Evolutionary conservation across 2,888 invertebrate species (phyloP).

Genomic region (Tuberolachnus salignus): DNA sequence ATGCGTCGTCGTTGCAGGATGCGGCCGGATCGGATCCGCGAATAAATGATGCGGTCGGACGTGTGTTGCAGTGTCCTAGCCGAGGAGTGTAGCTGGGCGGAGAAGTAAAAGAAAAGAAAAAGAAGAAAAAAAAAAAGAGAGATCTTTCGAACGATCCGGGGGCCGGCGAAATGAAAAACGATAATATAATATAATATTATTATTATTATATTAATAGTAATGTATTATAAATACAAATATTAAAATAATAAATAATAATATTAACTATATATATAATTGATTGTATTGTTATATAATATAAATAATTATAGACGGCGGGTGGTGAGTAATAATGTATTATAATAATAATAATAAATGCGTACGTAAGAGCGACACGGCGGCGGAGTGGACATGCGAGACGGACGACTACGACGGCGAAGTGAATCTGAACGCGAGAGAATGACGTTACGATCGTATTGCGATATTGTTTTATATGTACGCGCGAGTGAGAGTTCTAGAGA

Average conservation of each 20-base stretch:
- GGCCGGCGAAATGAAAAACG: too few species aligned
- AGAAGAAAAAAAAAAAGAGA: too few species aligned
- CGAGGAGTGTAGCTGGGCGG: too few species aligned
- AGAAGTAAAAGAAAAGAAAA: too few species aligned
- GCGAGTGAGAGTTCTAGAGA: too few species aligned
- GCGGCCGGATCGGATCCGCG: too few species aligned
- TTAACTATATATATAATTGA: neutral
- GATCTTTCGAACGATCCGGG: too few species aligned
- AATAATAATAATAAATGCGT: neutral
- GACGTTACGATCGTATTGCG: neutral
- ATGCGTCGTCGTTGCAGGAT: neutral
- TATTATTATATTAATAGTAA: too few species aligned
- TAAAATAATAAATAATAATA: neutral
- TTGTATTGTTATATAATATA: neutral
- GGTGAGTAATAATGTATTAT: neutral
- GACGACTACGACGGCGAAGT: neutral
- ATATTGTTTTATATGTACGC: too few species aligned
- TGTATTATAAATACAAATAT: neutral
- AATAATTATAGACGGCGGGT: neutral
- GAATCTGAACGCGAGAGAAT: conserved; percentile 3
- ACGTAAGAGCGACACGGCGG: neutral
- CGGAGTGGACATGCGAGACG: conserved; percentile 26
- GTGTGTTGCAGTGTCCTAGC: too few species aligned
- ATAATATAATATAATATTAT: too few species aligned
- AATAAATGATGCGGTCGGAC: too few species aligned